Percentiles rank a stretch among this genome's conserved stretches.
Evolutionary conservation across 2,888 invertebrate species (phyloP).

Genomic region (Eledona agricola): DNA sequence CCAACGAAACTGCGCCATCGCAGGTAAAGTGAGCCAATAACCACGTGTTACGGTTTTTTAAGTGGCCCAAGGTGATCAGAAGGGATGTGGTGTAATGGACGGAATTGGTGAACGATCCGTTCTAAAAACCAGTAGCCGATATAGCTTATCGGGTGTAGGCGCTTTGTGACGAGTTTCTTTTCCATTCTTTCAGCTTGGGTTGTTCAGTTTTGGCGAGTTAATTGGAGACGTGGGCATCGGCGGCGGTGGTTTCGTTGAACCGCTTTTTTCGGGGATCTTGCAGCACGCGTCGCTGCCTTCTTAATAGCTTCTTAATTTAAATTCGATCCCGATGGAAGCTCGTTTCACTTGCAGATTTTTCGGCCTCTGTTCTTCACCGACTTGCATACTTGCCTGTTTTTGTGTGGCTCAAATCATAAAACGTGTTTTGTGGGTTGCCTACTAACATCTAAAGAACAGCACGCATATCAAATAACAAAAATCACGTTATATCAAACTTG

Average conservation of each 20-base stretch:
- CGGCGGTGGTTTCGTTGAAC: constrained; percentile 15
- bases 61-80: constrained; percentile 37
- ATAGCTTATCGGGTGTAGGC: constrained; percentile 26
- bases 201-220: constrained; percentile 15
- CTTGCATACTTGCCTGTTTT: too few species aligned
- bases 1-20: constrained; percentile 15
- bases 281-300: constrained; percentile 28
- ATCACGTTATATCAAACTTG: too few species aligned
- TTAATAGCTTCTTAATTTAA: constrained; percentile 29
- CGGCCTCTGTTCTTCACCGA: too few species aligned
- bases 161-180: constrained; percentile 20
- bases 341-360: too few species aligned
- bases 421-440: too few species aligned
- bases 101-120: constrained; percentile 22
- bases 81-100: constrained; percentile 39
- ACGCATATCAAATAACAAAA: too few species aligned
- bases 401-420: too few species aligned
- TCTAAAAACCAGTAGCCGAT: constrained; percentile 34
- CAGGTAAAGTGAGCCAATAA: constrained; percentile 33
- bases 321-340: too few species aligned
- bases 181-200: constrained; percentile 15
- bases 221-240: constrained; percentile 22
- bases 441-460: too few species aligned
- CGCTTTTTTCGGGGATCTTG: constrained; percentile 3
- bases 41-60: constrained; percentile 35